Evolutionary conservation across 2,888 invertebrate genomes (phyloP).

Genomic region (Phalera bucephala): DNA sequence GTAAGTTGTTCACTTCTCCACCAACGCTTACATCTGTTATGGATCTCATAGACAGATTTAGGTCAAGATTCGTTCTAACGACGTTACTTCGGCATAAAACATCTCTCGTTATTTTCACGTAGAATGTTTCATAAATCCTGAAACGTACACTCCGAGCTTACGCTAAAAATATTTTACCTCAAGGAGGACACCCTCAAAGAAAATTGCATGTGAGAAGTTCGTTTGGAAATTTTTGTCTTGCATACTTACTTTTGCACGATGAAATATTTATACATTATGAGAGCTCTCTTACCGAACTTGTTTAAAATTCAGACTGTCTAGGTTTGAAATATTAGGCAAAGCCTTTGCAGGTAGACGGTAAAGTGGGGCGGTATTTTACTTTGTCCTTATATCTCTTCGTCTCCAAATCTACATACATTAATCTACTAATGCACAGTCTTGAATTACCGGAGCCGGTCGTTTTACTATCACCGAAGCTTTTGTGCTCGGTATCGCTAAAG

Average conservation of each 20-base stretch:
- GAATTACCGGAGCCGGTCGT: background rate
- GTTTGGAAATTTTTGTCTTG: slow-evolving; percentile 15
- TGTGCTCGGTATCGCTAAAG: background rate
- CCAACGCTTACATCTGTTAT: background rate
- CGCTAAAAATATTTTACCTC: slow-evolving; percentile 16
- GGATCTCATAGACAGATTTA: background rate
- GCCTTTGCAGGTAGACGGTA: background rate
- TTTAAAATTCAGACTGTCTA: slow-evolving; percentile 20
- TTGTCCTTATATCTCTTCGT: background rate
- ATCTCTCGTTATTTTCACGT: slow-evolving; percentile 12
- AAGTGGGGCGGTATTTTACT: background rate
- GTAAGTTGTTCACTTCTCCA: background rate
- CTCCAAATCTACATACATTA: background rate
- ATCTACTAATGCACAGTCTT: background rate
- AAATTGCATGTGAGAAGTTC: slow-evolving; percentile 18
- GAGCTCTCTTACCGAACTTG: slow-evolving; percentile 12
- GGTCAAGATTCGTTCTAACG: background rate
- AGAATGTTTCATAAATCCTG: slow-evolving; percentile 18
- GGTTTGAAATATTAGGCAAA: slow-evolving; percentile 15
- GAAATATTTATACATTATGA: slow-evolving; percentile 26
- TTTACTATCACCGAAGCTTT: background rate
- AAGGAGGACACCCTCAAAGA: slow-evolving; percentile 17
- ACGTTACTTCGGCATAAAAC: slow-evolving; percentile 10
- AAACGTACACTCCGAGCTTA: slow-evolving; percentile 10
- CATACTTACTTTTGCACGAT: slow-evolving; percentile 12